phyloP scores from a whole-genome alignment of 2,797 vertebrate genomes.

The Anguilla megastoma region DNA sequence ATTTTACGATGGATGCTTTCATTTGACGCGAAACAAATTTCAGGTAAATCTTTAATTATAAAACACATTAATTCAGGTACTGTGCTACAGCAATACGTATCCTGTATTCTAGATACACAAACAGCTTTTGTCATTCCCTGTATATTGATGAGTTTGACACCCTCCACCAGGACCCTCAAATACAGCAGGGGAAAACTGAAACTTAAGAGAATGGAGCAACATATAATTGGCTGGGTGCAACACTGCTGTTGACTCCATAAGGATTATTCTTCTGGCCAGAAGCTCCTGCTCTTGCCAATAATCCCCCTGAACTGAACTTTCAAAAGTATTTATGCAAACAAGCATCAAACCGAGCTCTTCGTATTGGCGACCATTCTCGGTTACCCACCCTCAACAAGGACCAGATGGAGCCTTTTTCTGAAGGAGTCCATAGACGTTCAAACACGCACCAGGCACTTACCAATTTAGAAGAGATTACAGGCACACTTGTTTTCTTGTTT shows the following conservation, averaged over 20 bases:
- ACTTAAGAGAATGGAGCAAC: conserved; percentile 37
- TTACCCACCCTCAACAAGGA: conserved; percentile 89
- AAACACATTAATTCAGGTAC: neutral
- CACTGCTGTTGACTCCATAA: conserved; percentile 40
- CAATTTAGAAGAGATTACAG: conserved; percentile 64
- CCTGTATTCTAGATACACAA: neutral
- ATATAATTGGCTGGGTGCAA: neutral
- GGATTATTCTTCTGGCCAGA: conserved; percentile 63
- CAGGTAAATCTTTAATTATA: neutral
- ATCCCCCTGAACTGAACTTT: conserved; percentile 90
- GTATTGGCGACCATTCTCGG: conserved; percentile 88
- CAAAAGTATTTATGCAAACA: conserved; percentile 98
- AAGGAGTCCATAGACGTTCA: conserved; percentile 66
- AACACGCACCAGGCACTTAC: conserved; percentile 58
- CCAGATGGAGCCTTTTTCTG: conserved; percentile 79
- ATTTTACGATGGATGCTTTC: neutral
- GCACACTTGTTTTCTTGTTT: conserved; percentile 69
- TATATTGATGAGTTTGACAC: neutral
- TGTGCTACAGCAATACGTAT: neutral
- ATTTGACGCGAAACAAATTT: neutral
- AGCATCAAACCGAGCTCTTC: conserved; percentile 92
- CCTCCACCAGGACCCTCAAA: neutral
- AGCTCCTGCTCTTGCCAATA: conserved; percentile 68
- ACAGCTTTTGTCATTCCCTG: neutral
- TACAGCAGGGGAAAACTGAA: conserved; percentile 41